phyloP scores from a whole-genome alignment of 2,797 vertebrate genomes.

The Phrynocephalus vlangalii region DNA sequence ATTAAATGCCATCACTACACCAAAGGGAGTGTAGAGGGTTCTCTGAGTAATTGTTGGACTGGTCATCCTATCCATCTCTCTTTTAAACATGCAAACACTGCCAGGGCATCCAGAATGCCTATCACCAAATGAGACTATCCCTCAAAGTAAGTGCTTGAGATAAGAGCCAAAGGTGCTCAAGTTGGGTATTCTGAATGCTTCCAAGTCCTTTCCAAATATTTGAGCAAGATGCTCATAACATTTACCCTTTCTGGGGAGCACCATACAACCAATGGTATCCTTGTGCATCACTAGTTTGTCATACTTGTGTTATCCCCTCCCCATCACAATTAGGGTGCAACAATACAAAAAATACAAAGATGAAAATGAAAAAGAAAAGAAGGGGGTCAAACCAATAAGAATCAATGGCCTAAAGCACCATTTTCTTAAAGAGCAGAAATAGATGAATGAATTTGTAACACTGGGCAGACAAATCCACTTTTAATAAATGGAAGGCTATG shows the following conservation, averaged over 20 bases:
- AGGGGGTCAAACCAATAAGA: neutral
- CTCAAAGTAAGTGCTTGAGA: neutral
- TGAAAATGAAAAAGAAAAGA: too few species aligned
- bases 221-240: neutral
- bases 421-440: neutral
- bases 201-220: neutral
- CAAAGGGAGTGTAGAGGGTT: neutral
- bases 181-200: neutral
- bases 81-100: too few species aligned
- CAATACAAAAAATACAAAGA: too few species aligned
- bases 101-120: neutral
- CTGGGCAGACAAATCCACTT: neutral
- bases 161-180: neutral
- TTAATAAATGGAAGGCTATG: conserved; percentile 3
- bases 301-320: neutral
- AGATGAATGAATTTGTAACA: neutral
- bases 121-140: too few species aligned
- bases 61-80: too few species aligned
- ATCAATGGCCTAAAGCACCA: neutral
- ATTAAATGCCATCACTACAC: neutral
- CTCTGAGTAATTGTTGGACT: too few species aligned
- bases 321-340: too few species aligned
- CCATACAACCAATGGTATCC: neutral
- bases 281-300: neutral
- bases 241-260: neutral